Base-by-base conservation (phyloP, 2,797 vertebrate species). In the Salmo trutta region DNA sequence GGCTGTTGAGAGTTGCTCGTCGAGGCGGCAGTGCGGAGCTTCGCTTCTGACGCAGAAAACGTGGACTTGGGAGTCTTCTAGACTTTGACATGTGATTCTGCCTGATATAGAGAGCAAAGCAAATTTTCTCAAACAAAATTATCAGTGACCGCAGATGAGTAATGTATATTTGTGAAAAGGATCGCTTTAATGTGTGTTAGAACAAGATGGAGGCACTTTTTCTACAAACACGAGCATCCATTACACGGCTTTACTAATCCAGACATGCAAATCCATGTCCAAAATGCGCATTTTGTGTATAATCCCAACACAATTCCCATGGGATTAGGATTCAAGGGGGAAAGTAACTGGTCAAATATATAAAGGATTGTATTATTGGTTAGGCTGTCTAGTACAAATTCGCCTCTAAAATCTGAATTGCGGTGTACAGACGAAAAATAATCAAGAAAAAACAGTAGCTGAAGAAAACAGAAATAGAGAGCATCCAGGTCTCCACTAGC, bases 231-330 rank as follows among this genome's bases (percentile, higher is more conserved):
- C 83, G 27, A 78, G 87, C 90, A 88, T 92, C 92, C 86, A 92
- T 93, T 93, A 93, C 91, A 92, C 88, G 90, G 90, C 87, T 86
- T 87, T 89, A 77, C 91, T 93, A 94, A 94, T 93, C 91, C 92
- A 90, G 85, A 86, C 91, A 91, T 91, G 89, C 88, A 94, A 94
- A 94, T 93, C 92, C 91, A 87, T 90, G 88, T 90, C 88, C 87
- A 89, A 93, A 93, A 92, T 90, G 84, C 73, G 82, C 87, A 90
- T 93, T 94, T 93, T 93, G 90, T 93, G 90, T 87, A 86, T 93
- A 94, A 94, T 93, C 93, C 92, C 71, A 80, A 90, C 86, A 90
- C 91, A 91, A 89, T 92, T 93, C 92, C 84, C 77, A 87, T 86
- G 84, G 91, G 91, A 93, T 93, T 93, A 93, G 89, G 89, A 88